Evolutionary conservation across 2,113 vertebrate species (phyloP), one percentile per base, ranked within the genome.

Genomic region (Stegastes partitus): DNA sequence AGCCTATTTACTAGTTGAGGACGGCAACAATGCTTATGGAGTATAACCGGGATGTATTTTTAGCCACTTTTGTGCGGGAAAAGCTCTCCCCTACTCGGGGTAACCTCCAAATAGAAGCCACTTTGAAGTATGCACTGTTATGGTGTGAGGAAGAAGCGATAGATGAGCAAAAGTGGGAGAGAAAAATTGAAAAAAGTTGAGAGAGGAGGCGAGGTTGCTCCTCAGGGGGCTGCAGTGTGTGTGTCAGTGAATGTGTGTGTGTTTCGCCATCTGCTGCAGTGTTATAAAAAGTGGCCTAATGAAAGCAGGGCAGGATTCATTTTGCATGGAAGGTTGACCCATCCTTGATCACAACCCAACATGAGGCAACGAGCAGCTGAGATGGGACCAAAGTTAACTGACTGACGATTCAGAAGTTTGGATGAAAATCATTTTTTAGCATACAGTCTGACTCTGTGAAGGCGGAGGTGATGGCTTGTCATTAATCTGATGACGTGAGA

Each of bases 231-330:
- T 22, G 67, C 70, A 77, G 81, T 56, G 81, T 68, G 89, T 66
- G 81, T 69, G 80, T 86, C 55, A 53, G 44, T 28, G 74, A 31
- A 45, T 53, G 77, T 79, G 74, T 69, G 55, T 70, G 62, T 47
- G 75, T 50, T 79, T 80, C 72, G 74, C 91, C 92, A 92, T 93
- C 91, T 90, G 89, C 89, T 91, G 82, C 85, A 49, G 65, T 62
- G 70, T 90, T 83, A 85, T 68, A 83, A 88, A 88, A 88, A 86
- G 76, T 79, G 67, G 58, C 53, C 81, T 64, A 77, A 83, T 84
- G 86, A 87, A 91, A 90, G 80, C 87, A 86, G 87, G 87, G 66
- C 85, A 87, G 77, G 70, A 79, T 82, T 85, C 50, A 79, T 79
- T 86, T 82, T 83, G 65, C 77, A 77, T 67, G 77, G 74, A 91